These are phyloP conservation scores for Ericerus pela DNA, from an alignment of 1,140 invertebrate genomes.

Conservation along the genomic window DNA sequence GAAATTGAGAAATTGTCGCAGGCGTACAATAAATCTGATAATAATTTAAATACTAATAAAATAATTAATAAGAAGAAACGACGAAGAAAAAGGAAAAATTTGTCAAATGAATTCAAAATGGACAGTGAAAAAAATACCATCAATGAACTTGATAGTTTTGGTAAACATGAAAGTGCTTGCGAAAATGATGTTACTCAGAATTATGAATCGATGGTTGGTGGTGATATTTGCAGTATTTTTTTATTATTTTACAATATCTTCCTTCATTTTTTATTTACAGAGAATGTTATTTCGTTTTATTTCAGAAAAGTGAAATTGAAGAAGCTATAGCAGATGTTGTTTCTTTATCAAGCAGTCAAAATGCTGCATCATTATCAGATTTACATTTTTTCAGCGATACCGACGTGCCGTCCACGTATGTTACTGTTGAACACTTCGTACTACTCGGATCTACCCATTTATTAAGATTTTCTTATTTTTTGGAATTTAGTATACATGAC, in stretches of 20 bases:
- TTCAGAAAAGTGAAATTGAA: too few species aligned
- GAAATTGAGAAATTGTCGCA: not conserved
- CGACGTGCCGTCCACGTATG: conserved; percentile 48
- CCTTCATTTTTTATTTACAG: too few species aligned
- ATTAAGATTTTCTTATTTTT: not conserved
- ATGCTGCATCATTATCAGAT: conserved; percentile 32
- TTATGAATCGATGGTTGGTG: too few species aligned
- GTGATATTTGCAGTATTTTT: too few species aligned
- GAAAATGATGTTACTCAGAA: too few species aligned
- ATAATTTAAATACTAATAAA: not conserved
- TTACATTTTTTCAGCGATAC: conserved; percentile 86
- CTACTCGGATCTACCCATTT: not conserved
- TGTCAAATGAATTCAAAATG: not conserved
- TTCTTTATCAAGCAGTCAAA: too few species aligned
- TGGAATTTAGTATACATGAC: conserved; percentile 37
- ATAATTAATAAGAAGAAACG: not conserved
- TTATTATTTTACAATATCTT: too few species aligned
- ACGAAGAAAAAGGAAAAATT: not conserved
- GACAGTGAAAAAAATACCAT: too few species aligned
- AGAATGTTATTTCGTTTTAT: too few species aligned
- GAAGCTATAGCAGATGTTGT: too few species aligned
- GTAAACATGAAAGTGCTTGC: too few species aligned
- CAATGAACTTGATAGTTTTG: too few species aligned
- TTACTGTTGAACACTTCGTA: not conserved
- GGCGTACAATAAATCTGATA: not conserved